Base-by-base conservation (phyloP, 2,113 vertebrate species). In the Pangasianodon gigas region DNA sequence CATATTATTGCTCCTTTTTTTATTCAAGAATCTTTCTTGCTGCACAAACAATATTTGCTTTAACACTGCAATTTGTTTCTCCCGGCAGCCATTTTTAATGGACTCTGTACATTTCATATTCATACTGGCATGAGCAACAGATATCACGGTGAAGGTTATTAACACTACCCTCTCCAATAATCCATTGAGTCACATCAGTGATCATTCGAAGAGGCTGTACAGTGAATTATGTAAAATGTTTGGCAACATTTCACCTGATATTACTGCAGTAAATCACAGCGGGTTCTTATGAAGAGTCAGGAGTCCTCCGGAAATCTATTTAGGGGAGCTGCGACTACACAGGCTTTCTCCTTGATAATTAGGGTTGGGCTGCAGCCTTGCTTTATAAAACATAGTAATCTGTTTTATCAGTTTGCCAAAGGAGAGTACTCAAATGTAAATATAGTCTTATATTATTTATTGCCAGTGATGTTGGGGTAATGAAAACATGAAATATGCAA, bases 21-120 rank as follows among this genome's bases (percentile, higher is more conserved):
- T 93, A 95, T 95, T 94, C 93, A 93, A 87, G 88, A 94, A 95
- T 94, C 94, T 93, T 93, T 93, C 93, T 94, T 91, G 92, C 92
- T 90, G 93, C 91, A 95, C 94, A 94, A 96, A 95, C 95, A 95
- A 93, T 93, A 93, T 94, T 95, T 94, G 91, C 90, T 95, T 95
- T 95, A 96, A 95, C 94, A 95, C 93, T 93, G 94, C 95, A 96
- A 95, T 96, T 94, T 96, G 95, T 95, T 95, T 92, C 92, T 93
- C 94, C 94, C 93, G 90, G 95, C 92, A 90, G 93, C 93, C 93
- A 93, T 94, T 96, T 94, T 96, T 96, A 95, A 96, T 95, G 93
- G 95, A 95, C 94, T 93, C 91, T 92, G 93, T 94, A 92, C 84
- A 62, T 92, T 93, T 94, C 91, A 90, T 91, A 93, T 91, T 92